Evolutionary conservation across 2,888 invertebrate genomes (phyloP).

Genomic region (Meganola albula): DNA sequence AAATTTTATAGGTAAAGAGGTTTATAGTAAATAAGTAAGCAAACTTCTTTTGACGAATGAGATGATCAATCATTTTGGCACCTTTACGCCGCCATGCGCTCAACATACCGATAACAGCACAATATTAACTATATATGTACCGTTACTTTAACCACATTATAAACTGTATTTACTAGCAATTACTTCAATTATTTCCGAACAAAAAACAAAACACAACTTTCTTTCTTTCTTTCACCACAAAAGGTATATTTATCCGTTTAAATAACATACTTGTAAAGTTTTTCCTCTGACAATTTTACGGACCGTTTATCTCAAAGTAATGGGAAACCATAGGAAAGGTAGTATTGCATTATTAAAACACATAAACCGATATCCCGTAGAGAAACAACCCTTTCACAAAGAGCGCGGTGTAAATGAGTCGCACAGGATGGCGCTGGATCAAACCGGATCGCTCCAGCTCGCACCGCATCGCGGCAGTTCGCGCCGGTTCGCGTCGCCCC

Average conservation of each 20-base stretch:
- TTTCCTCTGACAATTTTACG: constrained; percentile 57
- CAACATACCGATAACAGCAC: too few species aligned
- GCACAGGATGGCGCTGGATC: constrained; percentile 28
- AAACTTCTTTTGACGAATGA: constrained; percentile 20
- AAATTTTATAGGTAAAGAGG: too few species aligned
- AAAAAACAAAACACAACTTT: constrained; percentile 17
- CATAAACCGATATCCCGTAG: constrained; percentile 53
- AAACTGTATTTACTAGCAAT: constrained; percentile 25
- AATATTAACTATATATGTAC: too few species aligned
- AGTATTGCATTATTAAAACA: constrained; percentile 68
- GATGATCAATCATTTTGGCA: constrained; percentile 19
- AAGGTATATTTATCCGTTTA: constrained; percentile 39
- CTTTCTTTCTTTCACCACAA: constrained; percentile 17
- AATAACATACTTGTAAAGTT: constrained; percentile 46
- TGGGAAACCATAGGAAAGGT: constrained; percentile 49
- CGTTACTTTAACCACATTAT: constrained; percentile 21
- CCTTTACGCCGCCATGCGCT: constrained; percentile 17
- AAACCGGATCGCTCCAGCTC: constrained; percentile 36
- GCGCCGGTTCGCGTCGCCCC: constrained; percentile 35
- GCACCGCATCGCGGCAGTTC: constrained; percentile 27
- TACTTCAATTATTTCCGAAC: constrained; percentile 24
- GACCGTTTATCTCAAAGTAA: constrained; percentile 57
- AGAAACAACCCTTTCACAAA: constrained; percentile 44
- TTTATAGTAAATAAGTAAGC: too few species aligned
- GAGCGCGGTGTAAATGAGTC: constrained; percentile 57